Percentiles rank a stretch among this genome's conserved stretches.
Conservation (phyloP, 1,140 invertebrate species). For the Lepeophtheirus salmonis region DNA sequence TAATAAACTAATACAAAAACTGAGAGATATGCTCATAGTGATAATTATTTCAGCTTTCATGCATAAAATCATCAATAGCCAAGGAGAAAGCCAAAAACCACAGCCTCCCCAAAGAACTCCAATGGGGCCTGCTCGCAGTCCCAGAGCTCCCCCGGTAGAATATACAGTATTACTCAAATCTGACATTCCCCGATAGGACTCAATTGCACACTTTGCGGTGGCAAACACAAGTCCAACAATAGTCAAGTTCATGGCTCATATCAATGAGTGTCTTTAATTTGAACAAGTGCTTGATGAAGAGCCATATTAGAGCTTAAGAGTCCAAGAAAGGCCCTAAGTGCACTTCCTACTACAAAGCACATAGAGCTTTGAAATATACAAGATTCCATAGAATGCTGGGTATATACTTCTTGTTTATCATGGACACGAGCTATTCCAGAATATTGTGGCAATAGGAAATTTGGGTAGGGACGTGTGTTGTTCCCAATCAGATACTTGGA, state of each 20-base stretch:
- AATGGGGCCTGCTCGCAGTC: conserved; percentile 5
- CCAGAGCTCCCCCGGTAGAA: conserved; percentile 11
- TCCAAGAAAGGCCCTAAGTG: conserved; percentile 13
- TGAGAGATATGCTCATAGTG: no score
- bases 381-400: conserved; percentile 8
- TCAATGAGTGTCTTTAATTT: conserved; percentile 17
- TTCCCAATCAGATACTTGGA: conserved; percentile 9
- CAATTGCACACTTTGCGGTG: conserved; percentile 7
- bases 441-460: conserved; percentile 15
- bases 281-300: conserved; percentile 10
- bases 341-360: conserved; percentile 18
- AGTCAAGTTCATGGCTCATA: conserved; percentile 18
- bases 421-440: conserved; percentile 2
- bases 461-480: conserved; percentile 4
- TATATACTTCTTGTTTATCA: neutral
- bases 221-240: conserved; percentile 18
- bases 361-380: conserved; percentile 13
- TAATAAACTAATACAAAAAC: no score
- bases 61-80: conserved; percentile 19
- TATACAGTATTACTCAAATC: conserved; percentile 16
- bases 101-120: conserved; percentile 7
- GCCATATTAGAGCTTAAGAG: conserved; percentile 15
- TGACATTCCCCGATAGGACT: conserved; percentile 13
- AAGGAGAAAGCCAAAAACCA: conserved; percentile 18
- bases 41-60: conserved; percentile 10